Conservation (phyloP, 2,888 invertebrate species). For the Ennomos erosarius region DNA sequence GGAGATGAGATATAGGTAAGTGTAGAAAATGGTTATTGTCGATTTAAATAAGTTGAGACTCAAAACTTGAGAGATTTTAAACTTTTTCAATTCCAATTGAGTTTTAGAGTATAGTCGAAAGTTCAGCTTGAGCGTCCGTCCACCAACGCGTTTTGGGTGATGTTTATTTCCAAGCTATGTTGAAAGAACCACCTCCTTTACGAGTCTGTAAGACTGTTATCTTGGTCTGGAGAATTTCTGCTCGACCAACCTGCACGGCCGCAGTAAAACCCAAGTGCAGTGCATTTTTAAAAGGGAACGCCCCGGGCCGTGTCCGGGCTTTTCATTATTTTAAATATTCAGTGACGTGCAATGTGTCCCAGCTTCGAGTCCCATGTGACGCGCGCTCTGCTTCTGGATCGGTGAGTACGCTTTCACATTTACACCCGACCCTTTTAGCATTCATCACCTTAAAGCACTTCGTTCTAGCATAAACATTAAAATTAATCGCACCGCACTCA, state of each 20-base stretch:
- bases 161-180: conserved; percentile 59
- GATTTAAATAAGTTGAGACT: conserved; percentile 7
- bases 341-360: conserved; percentile 76
- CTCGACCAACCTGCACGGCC: conserved; percentile 79
- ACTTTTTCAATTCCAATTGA: conserved; percentile 35
- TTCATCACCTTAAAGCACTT: conserved; percentile 54
- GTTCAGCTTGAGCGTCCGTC: conserved; percentile 52
- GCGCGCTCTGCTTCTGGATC: conserved; percentile 49
- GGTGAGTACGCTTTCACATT: conserved; percentile 68
- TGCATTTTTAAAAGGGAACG: conserved; percentile 83
- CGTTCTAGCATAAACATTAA: conserved; percentile 64
- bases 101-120: conserved; percentile 40
- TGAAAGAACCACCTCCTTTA: conserved; percentile 71
- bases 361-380: conserved; percentile 58
- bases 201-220: conserved; percentile 71
- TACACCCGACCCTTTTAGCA: conserved; percentile 57
- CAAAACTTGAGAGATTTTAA: conserved; percentile 13
- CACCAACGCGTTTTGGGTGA: conserved; percentile 50
- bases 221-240: conserved; percentile 69
- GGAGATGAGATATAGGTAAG: not conserved
- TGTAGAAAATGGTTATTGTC: not conserved
- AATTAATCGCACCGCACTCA: conserved; percentile 69
- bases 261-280: conserved; percentile 80
- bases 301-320: conserved; percentile 69
- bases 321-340: conserved; percentile 84